These are phyloP conservation scores for Hyposmocoma kahamanoa DNA, from an alignment of 1,140 invertebrate genomes.

Conservation along the genomic window DNA sequence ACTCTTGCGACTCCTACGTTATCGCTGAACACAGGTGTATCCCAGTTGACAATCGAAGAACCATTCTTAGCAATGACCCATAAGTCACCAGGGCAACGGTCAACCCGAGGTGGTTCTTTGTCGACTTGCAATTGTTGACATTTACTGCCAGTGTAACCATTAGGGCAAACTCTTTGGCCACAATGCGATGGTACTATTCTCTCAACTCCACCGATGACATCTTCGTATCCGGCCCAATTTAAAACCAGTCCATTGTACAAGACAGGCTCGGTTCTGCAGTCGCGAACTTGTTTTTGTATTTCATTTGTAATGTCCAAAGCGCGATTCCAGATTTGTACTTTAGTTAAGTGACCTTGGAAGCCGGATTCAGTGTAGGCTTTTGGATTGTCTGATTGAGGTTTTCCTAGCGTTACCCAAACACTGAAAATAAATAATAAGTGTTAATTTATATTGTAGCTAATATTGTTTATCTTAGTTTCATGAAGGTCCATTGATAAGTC, in stretches of 20 bases:
- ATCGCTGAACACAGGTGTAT: slow-evolving; percentile 93
- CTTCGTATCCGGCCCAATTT: slow-evolving; percentile 95
- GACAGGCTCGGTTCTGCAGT: slow-evolving; percentile 93
- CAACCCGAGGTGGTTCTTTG: slow-evolving; percentile 89
- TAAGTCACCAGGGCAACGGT: slow-evolving; percentile 93
- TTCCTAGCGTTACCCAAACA: slow-evolving; percentile 94
- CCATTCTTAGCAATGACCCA: slow-evolving; percentile 96
- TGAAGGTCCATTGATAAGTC: background rate
- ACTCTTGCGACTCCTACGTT: slow-evolving; percentile 88
- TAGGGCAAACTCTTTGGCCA: slow-evolving; percentile 89
- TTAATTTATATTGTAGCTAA: too few relatives aligned
- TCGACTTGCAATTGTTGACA: slow-evolving; percentile 90
- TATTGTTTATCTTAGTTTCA: background rate
- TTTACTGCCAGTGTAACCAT: slow-evolving; percentile 87
- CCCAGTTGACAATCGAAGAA: slow-evolving; percentile 94
- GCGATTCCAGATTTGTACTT: slow-evolving; percentile 95
- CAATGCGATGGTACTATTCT: slow-evolving; percentile 92
- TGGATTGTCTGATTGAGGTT: slow-evolving; percentile 83
- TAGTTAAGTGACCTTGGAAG: slow-evolving; percentile 96
- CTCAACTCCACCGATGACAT: slow-evolving; percentile 91
- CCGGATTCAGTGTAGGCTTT: slow-evolving; percentile 88
- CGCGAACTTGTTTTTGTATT: slow-evolving; percentile 93
- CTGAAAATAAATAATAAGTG: slow-evolving; percentile 68
- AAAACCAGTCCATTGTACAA: slow-evolving; percentile 89
- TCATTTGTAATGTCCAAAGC: slow-evolving; percentile 93